A percentile compares a stretch with the other conserved stretches of the same genome.
phyloP scores from a whole-genome alignment of 1,140 invertebrate genomes.

The Teleogryllus occipitalis region DNA sequence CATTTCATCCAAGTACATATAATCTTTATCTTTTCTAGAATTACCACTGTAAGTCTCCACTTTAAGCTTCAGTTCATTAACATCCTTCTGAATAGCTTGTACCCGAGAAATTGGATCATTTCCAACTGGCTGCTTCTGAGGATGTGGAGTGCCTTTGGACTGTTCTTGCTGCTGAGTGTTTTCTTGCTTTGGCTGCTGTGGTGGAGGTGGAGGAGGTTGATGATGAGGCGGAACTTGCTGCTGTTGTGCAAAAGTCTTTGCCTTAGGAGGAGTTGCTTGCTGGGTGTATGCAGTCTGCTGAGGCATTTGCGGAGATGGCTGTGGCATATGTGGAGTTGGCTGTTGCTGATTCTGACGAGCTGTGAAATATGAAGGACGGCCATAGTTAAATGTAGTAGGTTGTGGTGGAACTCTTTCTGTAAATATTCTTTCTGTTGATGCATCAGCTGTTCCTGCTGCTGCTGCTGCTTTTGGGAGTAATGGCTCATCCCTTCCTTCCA shows the following conservation, averaged over 20 bases:
- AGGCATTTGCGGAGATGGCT: not conserved
- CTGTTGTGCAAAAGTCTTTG: slow-evolving; percentile 25
- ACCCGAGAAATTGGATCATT: slow-evolving; percentile 70
- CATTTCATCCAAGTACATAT: slow-evolving; percentile 89
- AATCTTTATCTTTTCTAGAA: slow-evolving; percentile 70
- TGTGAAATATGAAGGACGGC: not conserved
- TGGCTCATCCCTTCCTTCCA: slow-evolving; percentile 70
- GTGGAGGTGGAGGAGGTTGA: slow-evolving; percentile 24
- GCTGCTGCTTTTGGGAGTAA: slow-evolving; percentile 50
- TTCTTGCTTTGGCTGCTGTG: slow-evolving; percentile 25
- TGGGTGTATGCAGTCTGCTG: slow-evolving; percentile 13
- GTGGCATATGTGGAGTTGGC: not conserved
- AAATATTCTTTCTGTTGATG: not conserved
- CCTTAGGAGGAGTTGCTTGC: not conserved
- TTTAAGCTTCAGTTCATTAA: slow-evolving; percentile 63
- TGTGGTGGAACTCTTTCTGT: not conserved
- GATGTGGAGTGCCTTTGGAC: slow-evolving; percentile 32
- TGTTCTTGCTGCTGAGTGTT: slow-evolving; percentile 30
- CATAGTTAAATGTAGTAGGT: not conserved
- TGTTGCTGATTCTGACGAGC: not conserved
- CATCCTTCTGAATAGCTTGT: slow-evolving; percentile 68
- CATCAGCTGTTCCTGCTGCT: not conserved
- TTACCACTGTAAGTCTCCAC: slow-evolving; percentile 69
- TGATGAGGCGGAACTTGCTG: slow-evolving; percentile 25
- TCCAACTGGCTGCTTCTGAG: slow-evolving; percentile 38